Conservation (phyloP, 2,113 vertebrate species). For the Trichomycterus rosablanca region DNA sequence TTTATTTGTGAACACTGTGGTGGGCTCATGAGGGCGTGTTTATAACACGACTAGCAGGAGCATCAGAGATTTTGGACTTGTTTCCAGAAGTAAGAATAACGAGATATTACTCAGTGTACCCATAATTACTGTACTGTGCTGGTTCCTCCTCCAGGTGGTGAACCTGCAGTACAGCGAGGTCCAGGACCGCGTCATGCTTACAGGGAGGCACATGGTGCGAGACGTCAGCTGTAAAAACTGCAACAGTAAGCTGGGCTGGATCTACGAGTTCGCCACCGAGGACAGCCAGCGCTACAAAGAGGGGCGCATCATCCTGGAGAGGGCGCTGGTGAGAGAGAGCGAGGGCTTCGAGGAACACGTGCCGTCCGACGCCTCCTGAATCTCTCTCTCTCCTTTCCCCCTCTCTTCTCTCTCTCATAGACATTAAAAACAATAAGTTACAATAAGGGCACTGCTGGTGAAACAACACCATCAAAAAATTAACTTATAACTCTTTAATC, state of each 20-base stretch:
- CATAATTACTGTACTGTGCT: neutral
- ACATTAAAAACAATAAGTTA: slow-evolving; percentile 49
- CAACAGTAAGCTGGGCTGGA: slow-evolving; percentile 98
- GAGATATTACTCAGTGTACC: too few species aligned
- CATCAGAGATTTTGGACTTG: too few species aligned
- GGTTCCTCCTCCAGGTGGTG: slow-evolving; percentile 78
- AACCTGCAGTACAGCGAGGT: slow-evolving; percentile 98
- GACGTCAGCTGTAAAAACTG: slow-evolving; percentile 99
- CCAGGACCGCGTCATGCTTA: slow-evolving; percentile 97
- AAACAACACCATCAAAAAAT: slow-evolving; percentile 22
- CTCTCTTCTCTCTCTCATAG: slow-evolving; percentile 18
- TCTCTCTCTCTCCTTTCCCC: neutral
- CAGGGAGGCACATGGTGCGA: slow-evolving; percentile 95
- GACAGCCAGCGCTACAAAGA: slow-evolving; percentile 99
- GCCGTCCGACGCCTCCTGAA: slow-evolving; percentile 85
- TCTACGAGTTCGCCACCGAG: slow-evolving; percentile 97
- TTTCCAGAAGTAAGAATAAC: too few species aligned
- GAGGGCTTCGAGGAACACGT: slow-evolving; percentile 90
- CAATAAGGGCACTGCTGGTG: slow-evolving; percentile 60
- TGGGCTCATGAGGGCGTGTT: too few species aligned
- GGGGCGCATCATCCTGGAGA: slow-evolving; percentile 92
- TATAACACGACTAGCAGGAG: too few species aligned
- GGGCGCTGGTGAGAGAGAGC: slow-evolving; percentile 91
- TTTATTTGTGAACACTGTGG: too few species aligned
- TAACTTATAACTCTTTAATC: neutral